Evolutionary conservation across 2,888 invertebrate species (phyloP).

Genomic region (Drosophila anomalipes): DNA sequence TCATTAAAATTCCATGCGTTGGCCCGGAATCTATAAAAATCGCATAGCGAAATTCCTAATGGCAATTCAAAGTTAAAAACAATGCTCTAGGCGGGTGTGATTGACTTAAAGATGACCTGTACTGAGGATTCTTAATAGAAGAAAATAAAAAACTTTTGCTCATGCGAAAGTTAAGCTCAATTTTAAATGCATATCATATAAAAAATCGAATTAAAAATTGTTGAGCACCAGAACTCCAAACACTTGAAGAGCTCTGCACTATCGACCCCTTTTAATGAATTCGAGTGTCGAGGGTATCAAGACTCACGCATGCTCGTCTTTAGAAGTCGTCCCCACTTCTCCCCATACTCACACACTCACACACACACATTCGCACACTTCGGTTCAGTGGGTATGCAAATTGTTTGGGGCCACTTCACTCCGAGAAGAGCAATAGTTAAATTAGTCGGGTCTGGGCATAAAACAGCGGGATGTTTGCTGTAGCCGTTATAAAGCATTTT

Average conservation of each 20-base stretch:
- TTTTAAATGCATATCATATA: neutral
- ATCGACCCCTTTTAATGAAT: neutral
- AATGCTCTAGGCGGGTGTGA: neutral
- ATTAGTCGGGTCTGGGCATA: conserved; percentile 62
- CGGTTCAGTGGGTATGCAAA: conserved; percentile 45
- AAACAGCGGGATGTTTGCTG: conserved; percentile 55
- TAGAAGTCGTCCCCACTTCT: neutral
- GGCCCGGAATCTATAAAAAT: conserved; percentile 50
- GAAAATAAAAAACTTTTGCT: neutral
- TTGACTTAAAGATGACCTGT: conserved; percentile 13
- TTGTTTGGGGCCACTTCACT: conserved; percentile 28
- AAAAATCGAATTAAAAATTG: neutral
- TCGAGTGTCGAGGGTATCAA: neutral
- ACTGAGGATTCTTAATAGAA: neutral
- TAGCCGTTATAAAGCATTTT: conserved; percentile 64
- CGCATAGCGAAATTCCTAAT: conserved; percentile 33
- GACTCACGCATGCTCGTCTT: neutral
- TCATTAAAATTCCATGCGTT: conserved; percentile 61
- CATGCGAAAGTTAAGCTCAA: neutral
- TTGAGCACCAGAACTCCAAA: neutral
- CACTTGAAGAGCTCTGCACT: neutral
- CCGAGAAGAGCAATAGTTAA: conserved; percentile 51
- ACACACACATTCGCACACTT: neutral
- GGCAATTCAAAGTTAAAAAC: conserved; percentile 3
- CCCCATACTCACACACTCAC: neutral